Conservation (phyloP, 2,888 invertebrate genomes). For the Serripes groenlandicus region DNA sequence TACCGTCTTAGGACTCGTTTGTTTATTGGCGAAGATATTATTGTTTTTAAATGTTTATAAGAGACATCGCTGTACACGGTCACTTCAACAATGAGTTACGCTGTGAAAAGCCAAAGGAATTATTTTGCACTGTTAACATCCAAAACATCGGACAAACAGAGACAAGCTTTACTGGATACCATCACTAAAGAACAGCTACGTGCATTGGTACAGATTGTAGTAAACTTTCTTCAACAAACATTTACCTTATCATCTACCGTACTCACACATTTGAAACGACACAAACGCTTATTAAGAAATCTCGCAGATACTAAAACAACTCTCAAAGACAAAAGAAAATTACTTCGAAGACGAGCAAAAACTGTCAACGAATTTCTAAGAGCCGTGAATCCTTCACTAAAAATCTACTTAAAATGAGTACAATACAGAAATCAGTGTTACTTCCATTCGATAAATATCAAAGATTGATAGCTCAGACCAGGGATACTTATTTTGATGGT, state of each 20-base stretch:
- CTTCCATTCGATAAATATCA: conserved; percentile 42
- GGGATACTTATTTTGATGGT: too few species aligned
- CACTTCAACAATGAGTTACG: conserved; percentile 19
- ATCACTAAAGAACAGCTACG: conserved; percentile 21
- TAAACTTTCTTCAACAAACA: too few species aligned
- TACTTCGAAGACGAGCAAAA: conserved; percentile 19
- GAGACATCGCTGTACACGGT: not conserved
- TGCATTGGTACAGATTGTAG: too few species aligned
- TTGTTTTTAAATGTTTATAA: conserved; percentile 28
- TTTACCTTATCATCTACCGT: too few species aligned
- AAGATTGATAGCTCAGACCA: too few species aligned
- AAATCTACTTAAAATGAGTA: too few species aligned
- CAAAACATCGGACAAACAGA: conserved; percentile 12
- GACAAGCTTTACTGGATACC: conserved; percentile 3
- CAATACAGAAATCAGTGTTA: conserved; percentile 38
- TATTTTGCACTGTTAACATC: conserved; percentile 25
- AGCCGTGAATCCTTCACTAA: conserved; percentile 20
- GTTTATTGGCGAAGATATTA: conserved; percentile 25
- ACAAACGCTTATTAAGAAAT: too few species aligned
- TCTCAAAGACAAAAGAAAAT: too few species aligned
- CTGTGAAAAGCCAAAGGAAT: conserved; percentile 12
- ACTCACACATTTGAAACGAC: too few species aligned
- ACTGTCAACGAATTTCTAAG: conserved; percentile 25
- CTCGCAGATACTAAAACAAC: too few species aligned
- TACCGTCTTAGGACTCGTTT: conserved; percentile 48